Evolutionary conservation across 2,113 vertebrate genomes (phyloP).

Genomic region (Halichoerus grypus): DNA sequence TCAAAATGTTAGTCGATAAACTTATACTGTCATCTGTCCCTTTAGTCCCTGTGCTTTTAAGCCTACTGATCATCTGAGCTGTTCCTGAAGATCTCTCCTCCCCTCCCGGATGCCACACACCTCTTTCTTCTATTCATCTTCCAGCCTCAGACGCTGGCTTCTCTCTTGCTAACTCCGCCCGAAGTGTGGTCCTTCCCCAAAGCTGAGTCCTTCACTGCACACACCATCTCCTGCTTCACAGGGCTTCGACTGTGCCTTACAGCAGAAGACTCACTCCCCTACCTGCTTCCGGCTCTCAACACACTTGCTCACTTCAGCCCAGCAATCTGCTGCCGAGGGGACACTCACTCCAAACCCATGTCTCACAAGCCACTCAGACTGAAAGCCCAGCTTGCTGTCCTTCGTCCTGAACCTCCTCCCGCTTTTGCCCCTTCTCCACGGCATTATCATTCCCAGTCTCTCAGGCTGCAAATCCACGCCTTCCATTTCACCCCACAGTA

Average conservation of each 20-base stretch:
- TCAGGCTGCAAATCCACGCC: neutral
- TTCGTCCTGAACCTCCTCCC: neutral
- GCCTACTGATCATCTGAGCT: no score
- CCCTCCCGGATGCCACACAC: neutral
- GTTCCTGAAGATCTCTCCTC: neutral
- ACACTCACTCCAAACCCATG: neutral
- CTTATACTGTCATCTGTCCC: neutral
- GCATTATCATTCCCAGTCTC: neutral
- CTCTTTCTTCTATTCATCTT: neutral
- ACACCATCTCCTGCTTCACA: neutral
- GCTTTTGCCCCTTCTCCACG: accelerated
- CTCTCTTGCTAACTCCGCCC: neutral
- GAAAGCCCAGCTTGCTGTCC: neutral
- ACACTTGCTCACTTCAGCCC: neutral
- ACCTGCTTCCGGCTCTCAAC: neutral
- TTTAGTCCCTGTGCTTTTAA: neutral
- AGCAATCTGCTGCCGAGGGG: neutral
- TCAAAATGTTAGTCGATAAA: neutral
- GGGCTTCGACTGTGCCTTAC: neutral
- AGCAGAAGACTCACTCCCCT: neutral
- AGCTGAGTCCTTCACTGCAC: neutral
- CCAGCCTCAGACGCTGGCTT: neutral
- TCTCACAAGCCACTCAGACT: neutral
- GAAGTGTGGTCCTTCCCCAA: neutral
- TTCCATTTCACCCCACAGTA: neutral